phyloP scores from a whole-genome alignment of 2,797 vertebrate genomes.

The Pseudochirops cupreus region DNA sequence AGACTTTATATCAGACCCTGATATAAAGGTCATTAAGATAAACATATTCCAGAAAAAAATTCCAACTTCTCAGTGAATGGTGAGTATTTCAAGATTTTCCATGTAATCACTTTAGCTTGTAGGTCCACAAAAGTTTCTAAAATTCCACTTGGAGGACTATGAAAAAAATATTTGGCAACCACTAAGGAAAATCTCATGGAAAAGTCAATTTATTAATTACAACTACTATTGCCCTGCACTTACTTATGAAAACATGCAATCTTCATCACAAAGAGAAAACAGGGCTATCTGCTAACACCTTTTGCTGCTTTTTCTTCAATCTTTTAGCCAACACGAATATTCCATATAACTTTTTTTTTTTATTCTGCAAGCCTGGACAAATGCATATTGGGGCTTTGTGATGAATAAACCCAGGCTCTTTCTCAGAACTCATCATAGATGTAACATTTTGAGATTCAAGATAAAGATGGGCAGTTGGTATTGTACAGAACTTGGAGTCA shows the following conservation, averaged over 20 bases:
- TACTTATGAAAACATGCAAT: background rate
- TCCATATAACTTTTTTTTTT: background rate
- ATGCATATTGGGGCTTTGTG: background rate
- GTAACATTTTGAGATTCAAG: background rate
- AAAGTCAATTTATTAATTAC: slow-evolving; percentile 28
- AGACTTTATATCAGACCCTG: slow-evolving; percentile 31
- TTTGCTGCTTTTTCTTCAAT: background rate
- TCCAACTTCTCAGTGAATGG: background rate
- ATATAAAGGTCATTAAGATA: slow-evolving; percentile 30
- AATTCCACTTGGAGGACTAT: slow-evolving; percentile 36
- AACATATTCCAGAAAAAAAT: slow-evolving; percentile 37
- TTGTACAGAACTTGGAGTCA: background rate
- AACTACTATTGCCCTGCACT: background rate
- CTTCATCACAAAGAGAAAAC: background rate
- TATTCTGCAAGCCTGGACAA: background rate
- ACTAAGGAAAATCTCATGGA: slow-evolving; percentile 26
- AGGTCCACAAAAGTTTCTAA: background rate
- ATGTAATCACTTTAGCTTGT: slow-evolving; percentile 17
- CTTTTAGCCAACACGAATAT: background rate
- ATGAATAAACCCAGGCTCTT: slow-evolving; percentile 42
- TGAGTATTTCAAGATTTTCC: slow-evolving; percentile 18
- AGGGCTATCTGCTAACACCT: background rate
- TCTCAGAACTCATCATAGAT: background rate
- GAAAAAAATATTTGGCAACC: slow-evolving; percentile 29
- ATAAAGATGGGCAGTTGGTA: background rate